Percentiles rank a stretch among this genome's conserved stretches.
Evolutionary conservation across 2,888 invertebrate genomes (phyloP).

Genomic region (Perizoma flavofasciatum): DNA sequence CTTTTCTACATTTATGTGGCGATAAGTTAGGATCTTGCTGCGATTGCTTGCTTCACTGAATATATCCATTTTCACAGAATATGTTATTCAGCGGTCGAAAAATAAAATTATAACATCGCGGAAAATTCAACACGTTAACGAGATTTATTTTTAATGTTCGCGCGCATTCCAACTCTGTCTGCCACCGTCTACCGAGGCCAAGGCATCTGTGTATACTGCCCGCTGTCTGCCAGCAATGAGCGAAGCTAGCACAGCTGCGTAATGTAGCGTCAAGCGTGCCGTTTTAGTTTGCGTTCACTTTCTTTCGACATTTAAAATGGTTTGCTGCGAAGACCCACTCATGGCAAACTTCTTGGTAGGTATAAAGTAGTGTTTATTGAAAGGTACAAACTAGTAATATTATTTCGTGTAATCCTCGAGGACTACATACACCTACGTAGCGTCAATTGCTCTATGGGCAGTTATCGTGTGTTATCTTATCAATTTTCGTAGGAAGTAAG

Average conservation of each 20-base stretch:
- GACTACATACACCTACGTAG: no score
- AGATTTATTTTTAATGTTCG: constrained; percentile 37
- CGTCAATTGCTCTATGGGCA: no score
- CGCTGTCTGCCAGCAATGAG: constrained; percentile 28
- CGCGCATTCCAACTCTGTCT: constrained; percentile 36
- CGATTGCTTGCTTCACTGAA: constrained; percentile 57
- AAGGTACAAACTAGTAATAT: no score
- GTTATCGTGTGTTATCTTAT: background rate
- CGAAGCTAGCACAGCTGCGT: constrained; percentile 2
- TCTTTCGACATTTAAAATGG: constrained; percentile 76
- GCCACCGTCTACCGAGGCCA: constrained; percentile 42
- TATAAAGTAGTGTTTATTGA: no score
- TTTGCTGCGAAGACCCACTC: constrained; percentile 61
- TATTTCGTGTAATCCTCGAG: no score
- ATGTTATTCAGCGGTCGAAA: background rate
- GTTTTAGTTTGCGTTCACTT: constrained; percentile 58
- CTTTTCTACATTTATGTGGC: constrained; percentile 66
- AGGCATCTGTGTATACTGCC: constrained; percentile 52
- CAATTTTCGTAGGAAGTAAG: background rate
- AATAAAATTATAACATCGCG: constrained; percentile 23
- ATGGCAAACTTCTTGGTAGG: no score
- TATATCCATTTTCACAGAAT: constrained; percentile 59
- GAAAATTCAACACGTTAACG: constrained; percentile 6
- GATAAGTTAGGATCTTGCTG: constrained; percentile 54
- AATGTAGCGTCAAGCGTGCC: no score